Conservation (phyloP, 2,888 invertebrate species). For the Xylophagus ater region DNA sequence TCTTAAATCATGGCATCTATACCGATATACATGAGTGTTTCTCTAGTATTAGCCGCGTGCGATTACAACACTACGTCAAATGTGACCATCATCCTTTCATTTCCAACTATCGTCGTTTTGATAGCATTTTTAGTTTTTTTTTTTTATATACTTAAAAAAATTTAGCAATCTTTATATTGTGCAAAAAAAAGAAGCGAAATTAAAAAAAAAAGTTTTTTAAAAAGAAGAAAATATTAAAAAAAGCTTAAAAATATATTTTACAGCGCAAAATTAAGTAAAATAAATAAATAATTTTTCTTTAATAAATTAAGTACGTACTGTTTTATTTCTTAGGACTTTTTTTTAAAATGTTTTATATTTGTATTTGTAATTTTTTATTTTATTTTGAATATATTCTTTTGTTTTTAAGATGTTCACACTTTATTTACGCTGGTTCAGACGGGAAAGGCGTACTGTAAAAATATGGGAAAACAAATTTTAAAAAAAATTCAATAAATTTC, state of each 20-base stretch:
- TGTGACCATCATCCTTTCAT: too few species aligned
- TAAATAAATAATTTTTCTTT: neutral
- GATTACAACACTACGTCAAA: too few species aligned
- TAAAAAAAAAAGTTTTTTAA: conserved; percentile 4
- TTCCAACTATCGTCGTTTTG: too few species aligned
- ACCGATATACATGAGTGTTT: too few species aligned
- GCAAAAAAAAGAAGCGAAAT: conserved; percentile 3
- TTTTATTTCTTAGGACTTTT: conserved; percentile 17
- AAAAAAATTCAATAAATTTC: conserved; percentile 6
- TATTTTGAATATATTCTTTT: conserved; percentile 14
- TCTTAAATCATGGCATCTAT: too few species aligned
- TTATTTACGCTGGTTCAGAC: conserved; percentile 62
- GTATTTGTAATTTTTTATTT: conserved; percentile 16
- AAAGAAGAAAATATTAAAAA: conserved; percentile 5
- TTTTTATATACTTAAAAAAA: too few species aligned
- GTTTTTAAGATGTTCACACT: conserved; percentile 20
- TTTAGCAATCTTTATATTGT: too few species aligned
- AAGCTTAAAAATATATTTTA: conserved; percentile 3
- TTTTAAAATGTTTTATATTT: conserved; percentile 13
- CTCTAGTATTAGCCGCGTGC: too few species aligned
- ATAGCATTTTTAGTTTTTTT: too few species aligned
- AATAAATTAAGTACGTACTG: conserved; percentile 19
- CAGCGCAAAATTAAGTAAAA: conserved; percentile 2
- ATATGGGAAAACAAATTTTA: conserved; percentile 31
- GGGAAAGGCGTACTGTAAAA: conserved; percentile 86